These are phyloP conservation scores for Orgyia antiqua DNA, from an alignment of 2,888 invertebrate genomes.

Conservation along the genomic window DNA sequence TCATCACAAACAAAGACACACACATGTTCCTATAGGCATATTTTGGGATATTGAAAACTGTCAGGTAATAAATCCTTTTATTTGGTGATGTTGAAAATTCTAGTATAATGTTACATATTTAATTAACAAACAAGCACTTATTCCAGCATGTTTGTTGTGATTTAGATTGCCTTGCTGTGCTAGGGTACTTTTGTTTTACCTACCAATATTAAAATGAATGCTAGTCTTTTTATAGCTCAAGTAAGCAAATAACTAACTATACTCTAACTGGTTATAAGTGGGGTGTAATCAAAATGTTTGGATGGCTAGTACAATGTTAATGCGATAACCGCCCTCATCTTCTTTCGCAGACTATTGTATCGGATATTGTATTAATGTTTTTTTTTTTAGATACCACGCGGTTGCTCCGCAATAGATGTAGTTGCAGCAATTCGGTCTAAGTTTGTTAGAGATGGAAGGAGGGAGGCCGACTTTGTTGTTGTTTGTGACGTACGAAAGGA, in stretches of 20 bases:
- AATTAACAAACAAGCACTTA: no score
- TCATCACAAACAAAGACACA: conserved; percentile 52
- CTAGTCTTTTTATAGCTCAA: no score
- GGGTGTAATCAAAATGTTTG: background rate
- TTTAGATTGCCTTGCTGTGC: no score
- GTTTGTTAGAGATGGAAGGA: conserved; percentile 83
- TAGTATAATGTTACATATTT: no score
- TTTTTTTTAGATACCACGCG: conserved; percentile 83
- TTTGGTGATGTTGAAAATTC: no score
- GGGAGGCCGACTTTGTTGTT: conserved; percentile 92
- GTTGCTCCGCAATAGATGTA: conserved; percentile 87
- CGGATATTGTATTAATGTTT: background rate
- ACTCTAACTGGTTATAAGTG: no score
- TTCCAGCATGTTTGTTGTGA: no score
- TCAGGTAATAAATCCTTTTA: conserved; percentile 63
- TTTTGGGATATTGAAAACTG: conserved; percentile 98
- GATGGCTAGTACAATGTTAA: no score
- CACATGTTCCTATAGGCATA: conserved; percentile 84
- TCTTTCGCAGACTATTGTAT: background rate
- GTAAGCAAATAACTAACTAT: no score
- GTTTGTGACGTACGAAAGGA: conserved; percentile 94
- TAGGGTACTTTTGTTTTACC: no score
- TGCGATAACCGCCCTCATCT: background rate
- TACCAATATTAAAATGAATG: no score
- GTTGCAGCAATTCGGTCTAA: conserved; percentile 86